Evolutionary conservation across 1,140 invertebrate species (phyloP).

Genomic region (Drosophila asahinai): DNA sequence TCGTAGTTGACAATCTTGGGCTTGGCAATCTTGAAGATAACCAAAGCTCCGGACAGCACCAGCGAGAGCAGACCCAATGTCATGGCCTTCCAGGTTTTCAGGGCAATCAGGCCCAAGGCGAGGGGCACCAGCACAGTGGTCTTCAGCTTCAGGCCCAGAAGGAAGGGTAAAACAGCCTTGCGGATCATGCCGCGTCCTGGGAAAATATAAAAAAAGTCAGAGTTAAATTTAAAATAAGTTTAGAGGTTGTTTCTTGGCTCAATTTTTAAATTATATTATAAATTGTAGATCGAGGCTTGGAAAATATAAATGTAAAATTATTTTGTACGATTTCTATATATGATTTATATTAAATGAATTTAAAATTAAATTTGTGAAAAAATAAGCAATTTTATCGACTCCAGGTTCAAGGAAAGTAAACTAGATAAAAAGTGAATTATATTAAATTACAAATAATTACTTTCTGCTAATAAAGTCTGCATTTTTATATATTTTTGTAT

Average conservation of each 20-base stretch:
- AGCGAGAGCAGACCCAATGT: conserved; percentile 93
- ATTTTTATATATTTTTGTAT: no score
- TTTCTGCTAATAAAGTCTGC: not conserved
- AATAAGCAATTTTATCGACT: no score
- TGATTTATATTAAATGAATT: no score
- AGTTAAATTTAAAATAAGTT: not conserved
- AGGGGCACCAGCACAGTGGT: conserved; percentile 92
- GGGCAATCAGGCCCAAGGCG: conserved; percentile 91
- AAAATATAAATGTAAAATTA: no score
- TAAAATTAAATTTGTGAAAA: no score
- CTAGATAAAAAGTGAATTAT: no score
- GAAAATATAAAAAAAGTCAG: not conserved
- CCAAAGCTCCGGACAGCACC: conserved; percentile 91
- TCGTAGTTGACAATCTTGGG: conserved; percentile 93
- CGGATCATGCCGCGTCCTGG: conserved; percentile 92
- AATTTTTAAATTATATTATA: no score
- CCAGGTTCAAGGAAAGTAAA: not conserved
- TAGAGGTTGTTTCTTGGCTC: not conserved
- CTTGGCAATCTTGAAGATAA: conserved; percentile 94
- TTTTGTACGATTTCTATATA: no score
- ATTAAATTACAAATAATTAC: not conserved
- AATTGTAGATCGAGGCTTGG: no score
- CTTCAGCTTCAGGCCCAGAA: conserved; percentile 93
- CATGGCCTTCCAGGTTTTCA: conserved; percentile 95
- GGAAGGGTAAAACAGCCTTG: conserved; percentile 93